phyloP scores from a whole-genome alignment of 2,113 vertebrate genomes.

The Probosciger aterrimus region DNA sequence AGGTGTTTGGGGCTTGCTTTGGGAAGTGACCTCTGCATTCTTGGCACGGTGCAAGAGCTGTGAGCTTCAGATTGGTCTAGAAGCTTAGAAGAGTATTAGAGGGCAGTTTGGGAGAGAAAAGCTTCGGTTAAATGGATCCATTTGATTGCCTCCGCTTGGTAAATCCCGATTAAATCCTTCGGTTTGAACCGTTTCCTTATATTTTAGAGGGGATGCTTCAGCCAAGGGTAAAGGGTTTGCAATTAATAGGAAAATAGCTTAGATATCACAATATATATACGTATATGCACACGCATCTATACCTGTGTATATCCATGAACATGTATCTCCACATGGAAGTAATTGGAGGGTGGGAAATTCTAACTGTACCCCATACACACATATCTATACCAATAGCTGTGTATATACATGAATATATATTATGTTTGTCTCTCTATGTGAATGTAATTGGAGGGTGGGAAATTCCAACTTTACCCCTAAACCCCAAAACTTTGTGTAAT shows the following conservation, averaged over 20 bases:
- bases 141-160: neutral
- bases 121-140: neutral
- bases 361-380: no score
- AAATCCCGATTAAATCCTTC: neutral
- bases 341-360: neutral
- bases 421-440: fast-evolving
- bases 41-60: neutral
- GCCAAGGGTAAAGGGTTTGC: neutral
- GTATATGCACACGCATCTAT: fast-evolving
- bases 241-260: neutral
- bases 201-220: neutral
- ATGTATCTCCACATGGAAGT: neutral
- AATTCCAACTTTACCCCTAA: neutral
- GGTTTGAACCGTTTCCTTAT: neutral
- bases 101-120: neutral
- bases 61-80: neutral
- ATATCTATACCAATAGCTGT: fast-evolving
- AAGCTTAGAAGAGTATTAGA: neutral
- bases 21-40: conserved; percentile 29
- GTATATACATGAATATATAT: fast-evolving
- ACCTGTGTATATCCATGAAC: neutral
- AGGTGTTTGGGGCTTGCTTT: neutral
- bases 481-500: neutral
- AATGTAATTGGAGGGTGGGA: no score
- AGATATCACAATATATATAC: no score